Conservation (phyloP, 1,140 invertebrate species). For the Neodiprion virginianus region DNA sequence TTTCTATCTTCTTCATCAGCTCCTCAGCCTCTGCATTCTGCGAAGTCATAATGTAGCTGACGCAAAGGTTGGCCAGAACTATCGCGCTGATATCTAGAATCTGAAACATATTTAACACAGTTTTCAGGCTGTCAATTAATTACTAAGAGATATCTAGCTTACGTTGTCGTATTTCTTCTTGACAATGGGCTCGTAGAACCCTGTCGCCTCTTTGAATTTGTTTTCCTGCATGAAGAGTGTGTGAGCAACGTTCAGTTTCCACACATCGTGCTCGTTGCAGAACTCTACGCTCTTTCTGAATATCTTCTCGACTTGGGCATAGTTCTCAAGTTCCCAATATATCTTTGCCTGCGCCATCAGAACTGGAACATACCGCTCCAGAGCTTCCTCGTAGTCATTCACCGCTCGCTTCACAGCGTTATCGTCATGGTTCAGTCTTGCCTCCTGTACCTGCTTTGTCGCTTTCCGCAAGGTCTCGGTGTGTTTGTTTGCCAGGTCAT, state of each 20-base stretch:
- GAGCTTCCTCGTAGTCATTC: conserved; percentile 91
- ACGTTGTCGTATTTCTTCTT: conserved; percentile 96
- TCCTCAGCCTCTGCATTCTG: conserved; percentile 99
- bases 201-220: conserved; percentile 97
- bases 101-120: conserved; percentile 56
- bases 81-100: conserved; percentile 95
- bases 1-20: conserved; percentile 98
- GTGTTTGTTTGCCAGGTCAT: conserved; percentile 91
- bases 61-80: conserved; percentile 97
- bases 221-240: conserved; percentile 99
- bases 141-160: conserved; percentile 33
- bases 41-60: conserved; percentile 98
- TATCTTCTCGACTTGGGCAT: conserved; percentile 92
- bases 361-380: conserved; percentile 91
- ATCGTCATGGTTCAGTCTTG: conserved; percentile 86
- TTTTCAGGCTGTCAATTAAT: neutral
- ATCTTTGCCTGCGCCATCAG: conserved; percentile 99
- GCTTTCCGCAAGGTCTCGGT: conserved; percentile 90
- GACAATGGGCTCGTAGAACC: conserved; percentile 98
- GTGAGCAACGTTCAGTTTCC: conserved; percentile 98
- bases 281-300: conserved; percentile 97
- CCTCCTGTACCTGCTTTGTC: conserved; percentile 93
- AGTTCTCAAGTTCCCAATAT: conserved; percentile 98
- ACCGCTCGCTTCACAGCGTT: conserved; percentile 88
- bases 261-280: conserved; percentile 95